Conservation (phyloP, 2,113 vertebrate genomes). For the Delphinus delphis region DNA sequence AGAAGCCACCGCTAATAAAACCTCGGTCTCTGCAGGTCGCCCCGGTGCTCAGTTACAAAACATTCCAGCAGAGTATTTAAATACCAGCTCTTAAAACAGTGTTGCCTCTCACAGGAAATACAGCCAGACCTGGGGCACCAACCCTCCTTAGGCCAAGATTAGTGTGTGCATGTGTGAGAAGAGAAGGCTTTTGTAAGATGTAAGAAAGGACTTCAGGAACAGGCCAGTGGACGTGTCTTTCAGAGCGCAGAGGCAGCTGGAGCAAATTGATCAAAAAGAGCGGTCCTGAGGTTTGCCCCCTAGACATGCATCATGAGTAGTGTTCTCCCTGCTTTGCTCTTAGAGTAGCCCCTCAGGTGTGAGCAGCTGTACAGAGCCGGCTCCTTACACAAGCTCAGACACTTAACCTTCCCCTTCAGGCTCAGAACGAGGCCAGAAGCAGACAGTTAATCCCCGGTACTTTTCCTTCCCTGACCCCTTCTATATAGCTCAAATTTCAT, state of each 20-base stretch:
- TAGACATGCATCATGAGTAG: rapidly evolving
- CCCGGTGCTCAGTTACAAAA: neutral
- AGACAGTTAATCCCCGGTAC: neutral
- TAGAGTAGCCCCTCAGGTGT: neutral
- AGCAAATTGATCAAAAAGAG: neutral
- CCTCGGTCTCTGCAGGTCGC: neutral
- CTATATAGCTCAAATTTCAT: neutral
- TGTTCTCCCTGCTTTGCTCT: neutral
- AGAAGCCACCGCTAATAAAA: neutral
- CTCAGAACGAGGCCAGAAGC: neutral
- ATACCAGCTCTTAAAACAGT: neutral
- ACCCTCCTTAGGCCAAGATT: neutral
- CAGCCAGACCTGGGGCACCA: neutral
- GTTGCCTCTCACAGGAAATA: neutral
- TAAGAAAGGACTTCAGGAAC: neutral
- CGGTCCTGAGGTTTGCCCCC: rapidly evolving
- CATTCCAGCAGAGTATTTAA: neutral
- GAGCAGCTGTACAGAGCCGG: neutral
- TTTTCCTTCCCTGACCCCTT: neutral
- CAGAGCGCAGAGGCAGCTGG: neutral
- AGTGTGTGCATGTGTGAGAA: neutral
- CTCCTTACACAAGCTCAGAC: neutral
- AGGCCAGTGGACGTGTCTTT: neutral
- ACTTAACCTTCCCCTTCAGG: neutral
- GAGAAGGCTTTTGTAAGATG: neutral